Evolutionary conservation across 2,113 vertebrate species (phyloP).

Genomic region (Meles meles): DNA sequence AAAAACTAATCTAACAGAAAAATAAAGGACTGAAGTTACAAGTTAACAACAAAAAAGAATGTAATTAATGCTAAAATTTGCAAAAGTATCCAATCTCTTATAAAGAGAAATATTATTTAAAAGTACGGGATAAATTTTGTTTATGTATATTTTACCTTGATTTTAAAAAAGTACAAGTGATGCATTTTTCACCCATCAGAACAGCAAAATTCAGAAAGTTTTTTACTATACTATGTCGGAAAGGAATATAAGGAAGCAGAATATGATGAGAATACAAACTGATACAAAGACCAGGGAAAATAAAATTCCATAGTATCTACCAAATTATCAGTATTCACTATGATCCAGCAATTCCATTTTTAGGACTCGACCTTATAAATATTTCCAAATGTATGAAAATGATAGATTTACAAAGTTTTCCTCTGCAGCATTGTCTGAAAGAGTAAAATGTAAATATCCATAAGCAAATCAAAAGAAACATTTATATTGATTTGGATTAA

Average conservation of each 20-base stretch:
- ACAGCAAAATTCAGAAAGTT: not conserved
- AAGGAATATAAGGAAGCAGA: not conserved
- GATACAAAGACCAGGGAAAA: not conserved
- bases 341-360: not conserved
- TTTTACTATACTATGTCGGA: not conserved
- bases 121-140: not conserved
- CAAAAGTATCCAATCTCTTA: not conserved
- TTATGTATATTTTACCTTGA: not conserved
- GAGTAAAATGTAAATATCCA: not conserved
- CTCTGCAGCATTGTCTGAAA: not conserved
- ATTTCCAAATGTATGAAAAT: not conserved
- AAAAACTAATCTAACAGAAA: not conserved
- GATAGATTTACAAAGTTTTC: not conserved
- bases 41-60: not conserved
- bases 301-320: not conserved
- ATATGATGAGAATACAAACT: not conserved
- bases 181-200: not conserved
- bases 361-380: not conserved
- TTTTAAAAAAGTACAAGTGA: not conserved
- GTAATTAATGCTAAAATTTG: not conserved
- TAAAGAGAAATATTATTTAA: not conserved
- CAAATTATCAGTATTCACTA: not conserved
- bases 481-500: not conserved
- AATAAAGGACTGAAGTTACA: not conserved
- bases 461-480: not conserved